Conservation (phyloP, 2,113 vertebrate species). For the Hucho hucho region DNA sequence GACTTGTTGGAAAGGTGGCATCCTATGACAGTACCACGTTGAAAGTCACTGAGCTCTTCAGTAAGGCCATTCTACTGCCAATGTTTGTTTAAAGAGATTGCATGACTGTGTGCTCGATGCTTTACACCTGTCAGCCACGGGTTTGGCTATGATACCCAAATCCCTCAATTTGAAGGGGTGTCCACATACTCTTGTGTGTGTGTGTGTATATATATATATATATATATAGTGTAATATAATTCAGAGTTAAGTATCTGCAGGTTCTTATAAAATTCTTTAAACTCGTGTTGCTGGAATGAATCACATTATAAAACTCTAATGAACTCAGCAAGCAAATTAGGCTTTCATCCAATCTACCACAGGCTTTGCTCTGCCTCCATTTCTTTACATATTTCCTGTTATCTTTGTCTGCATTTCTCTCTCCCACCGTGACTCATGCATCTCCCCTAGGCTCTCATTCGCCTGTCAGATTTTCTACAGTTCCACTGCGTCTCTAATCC, state of each 20-base stretch:
- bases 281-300: not conserved
- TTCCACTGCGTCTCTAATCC: slow-evolving; percentile 6
- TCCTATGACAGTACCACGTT: too few relatives aligned
- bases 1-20: too few relatives aligned
- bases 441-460: slow-evolving; percentile 20
- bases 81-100: too few relatives aligned
- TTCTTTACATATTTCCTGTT: slow-evolving; percentile 10
- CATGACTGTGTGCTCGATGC: too few relatives aligned
- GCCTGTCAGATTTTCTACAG: not conserved
- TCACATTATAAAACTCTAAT: slow-evolving; percentile 24
- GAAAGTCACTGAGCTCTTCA: too few relatives aligned
- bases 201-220: not conserved
- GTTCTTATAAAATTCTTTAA: not conserved
- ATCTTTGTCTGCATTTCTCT: not conserved
- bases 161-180: too few relatives aligned
- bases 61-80: too few relatives aligned
- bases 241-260: not conserved
- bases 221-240: not conserved
- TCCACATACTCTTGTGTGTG: not conserved
- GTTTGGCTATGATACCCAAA: too few relatives aligned
- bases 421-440: slow-evolving; percentile 52
- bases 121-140: too few relatives aligned
- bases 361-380: slow-evolving; percentile 13
- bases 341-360: slow-evolving; percentile 30
- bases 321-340: slow-evolving; percentile 28